Conservation (phyloP, 1,140 invertebrate genomes). For the Helicorthomorpha holstii region DNA sequence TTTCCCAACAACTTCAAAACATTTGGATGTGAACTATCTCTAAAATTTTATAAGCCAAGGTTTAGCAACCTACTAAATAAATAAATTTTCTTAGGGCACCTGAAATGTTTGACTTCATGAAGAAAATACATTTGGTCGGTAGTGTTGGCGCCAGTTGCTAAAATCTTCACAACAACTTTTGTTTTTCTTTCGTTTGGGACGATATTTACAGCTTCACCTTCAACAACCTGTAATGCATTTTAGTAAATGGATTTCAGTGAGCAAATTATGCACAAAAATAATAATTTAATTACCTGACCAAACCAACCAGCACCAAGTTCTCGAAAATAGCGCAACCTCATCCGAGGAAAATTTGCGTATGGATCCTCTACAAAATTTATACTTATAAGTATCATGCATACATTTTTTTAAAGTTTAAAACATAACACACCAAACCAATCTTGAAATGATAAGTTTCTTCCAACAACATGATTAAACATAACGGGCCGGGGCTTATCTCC, state of each 20-base stretch:
- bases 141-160: constrained; percentile 47
- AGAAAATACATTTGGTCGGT: constrained; percentile 50
- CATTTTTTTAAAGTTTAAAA: constrained; percentile 1
- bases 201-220: constrained; percentile 45
- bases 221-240: constrained; percentile 34
- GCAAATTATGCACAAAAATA: neutral
- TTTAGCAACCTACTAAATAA: too few relatives aligned
- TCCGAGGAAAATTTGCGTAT: constrained; percentile 51
- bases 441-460: constrained; percentile 16
- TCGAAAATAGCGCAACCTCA: constrained; percentile 57
- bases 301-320: constrained; percentile 76
- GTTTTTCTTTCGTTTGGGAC: constrained; percentile 22
- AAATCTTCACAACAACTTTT: constrained; percentile 44
- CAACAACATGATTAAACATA: constrained; percentile 12
- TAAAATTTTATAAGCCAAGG: too few relatives aligned
- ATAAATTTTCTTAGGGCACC: too few relatives aligned
- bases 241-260: neutral
- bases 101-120: constrained; percentile 46
- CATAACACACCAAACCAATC: constrained; percentile 24
- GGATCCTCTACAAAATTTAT: constrained; percentile 30
- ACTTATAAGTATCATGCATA: constrained; percentile 24
- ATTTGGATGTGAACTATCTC: constrained; percentile 43
- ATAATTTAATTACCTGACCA: constrained; percentile 42
- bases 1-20: constrained; percentile 38
- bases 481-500: constrained; percentile 11